Evolutionary conservation across 1,140 invertebrate species (phyloP).

Genomic region (Euglossa dilemma): DNA sequence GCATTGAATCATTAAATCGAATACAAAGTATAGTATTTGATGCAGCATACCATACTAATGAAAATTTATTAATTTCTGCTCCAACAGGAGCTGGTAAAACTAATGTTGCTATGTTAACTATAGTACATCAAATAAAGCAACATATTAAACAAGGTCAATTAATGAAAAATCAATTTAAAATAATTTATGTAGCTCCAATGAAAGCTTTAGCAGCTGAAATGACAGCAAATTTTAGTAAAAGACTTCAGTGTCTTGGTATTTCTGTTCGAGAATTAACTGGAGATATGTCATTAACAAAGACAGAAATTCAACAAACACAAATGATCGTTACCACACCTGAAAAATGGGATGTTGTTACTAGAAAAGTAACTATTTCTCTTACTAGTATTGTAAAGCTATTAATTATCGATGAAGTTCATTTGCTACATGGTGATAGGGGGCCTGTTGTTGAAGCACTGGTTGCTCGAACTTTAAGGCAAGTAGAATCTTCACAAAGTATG

Average conservation of each 20-base stretch:
- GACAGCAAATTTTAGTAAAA: constrained; percentile 95
- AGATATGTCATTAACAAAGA: constrained; percentile 98
- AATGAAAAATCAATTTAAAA: constrained; percentile 97
- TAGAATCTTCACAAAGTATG: constrained; percentile 97
- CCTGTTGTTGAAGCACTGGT: constrained; percentile 99
- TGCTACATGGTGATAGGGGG: constrained; percentile 98
- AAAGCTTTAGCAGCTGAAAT: constrained; percentile 99
- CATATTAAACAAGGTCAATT: constrained; percentile 91
- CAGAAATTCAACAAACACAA: constrained; percentile 97
- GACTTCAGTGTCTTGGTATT: constrained; percentile 89
- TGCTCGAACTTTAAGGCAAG: constrained; percentile 95
- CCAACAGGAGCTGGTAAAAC: constrained; percentile 99
- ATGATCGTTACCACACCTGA: constrained; percentile 99
- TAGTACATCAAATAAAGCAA: constrained; percentile 94
- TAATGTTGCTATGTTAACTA: constrained; percentile 97
- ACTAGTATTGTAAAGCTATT: constrained; percentile 95
- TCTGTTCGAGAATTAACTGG: constrained; percentile 96
- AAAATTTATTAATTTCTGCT: constrained; percentile 98
- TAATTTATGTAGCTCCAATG: constrained; percentile 99
- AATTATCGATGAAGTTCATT: constrained; percentile 99
- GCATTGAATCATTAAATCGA: constrained; percentile 93
- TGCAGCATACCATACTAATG: constrained; percentile 97
- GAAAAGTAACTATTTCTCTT: constrained; percentile 94
- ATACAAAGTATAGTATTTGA: constrained; percentile 98
- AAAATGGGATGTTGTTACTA: constrained; percentile 99